Evolutionary conservation across 2,113 vertebrate species (phyloP).

Genomic region (Scytalopus superciliaris): DNA sequence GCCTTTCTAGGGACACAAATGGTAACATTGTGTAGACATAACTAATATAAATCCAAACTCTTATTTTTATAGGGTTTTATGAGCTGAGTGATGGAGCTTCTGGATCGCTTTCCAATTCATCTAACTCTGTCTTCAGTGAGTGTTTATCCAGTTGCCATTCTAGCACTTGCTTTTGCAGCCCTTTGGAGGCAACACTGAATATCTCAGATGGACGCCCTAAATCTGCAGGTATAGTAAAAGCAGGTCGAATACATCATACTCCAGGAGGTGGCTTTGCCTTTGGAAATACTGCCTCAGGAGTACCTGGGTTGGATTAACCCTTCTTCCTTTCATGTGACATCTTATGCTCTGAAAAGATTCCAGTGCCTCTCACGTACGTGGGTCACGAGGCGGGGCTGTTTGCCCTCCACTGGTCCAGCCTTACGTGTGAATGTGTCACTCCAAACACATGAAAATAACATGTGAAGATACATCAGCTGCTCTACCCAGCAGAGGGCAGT

Average conservation of each 20-base stretch:
- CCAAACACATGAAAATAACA: not conserved
- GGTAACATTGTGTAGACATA: constrained; percentile 25
- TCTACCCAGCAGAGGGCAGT: constrained; percentile 65
- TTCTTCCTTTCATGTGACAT: constrained; percentile 17
- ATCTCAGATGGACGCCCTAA: constrained; percentile 84
- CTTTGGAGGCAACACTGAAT: constrained; percentile 85
- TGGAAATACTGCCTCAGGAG: constrained; percentile 52
- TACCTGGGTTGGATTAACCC: constrained; percentile 56
- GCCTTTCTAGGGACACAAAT: constrained; percentile 6
- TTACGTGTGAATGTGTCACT: not conserved
- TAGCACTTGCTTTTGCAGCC: constrained; percentile 89
- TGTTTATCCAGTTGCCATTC: constrained; percentile 93
- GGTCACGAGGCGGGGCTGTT: not conserved
- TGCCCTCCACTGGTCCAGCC: not conserved
- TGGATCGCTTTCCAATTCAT: constrained; percentile 94
- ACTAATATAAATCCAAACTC: constrained; percentile 63
- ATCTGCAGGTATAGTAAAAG: constrained; percentile 84
- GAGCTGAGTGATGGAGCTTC: constrained; percentile 92
- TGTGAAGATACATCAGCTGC: not conserved
- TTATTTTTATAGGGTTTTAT: constrained; percentile 88
- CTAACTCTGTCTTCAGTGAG: constrained; percentile 96
- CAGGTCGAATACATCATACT: constrained; percentile 33
- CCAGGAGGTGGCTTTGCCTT: constrained; percentile 55
- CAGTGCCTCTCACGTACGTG: not conserved
- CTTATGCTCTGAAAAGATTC: constrained; percentile 9